Evolutionary conservation across 2,797 vertebrate species (phyloP).

Genomic region (Caiman crocodilus): DNA sequence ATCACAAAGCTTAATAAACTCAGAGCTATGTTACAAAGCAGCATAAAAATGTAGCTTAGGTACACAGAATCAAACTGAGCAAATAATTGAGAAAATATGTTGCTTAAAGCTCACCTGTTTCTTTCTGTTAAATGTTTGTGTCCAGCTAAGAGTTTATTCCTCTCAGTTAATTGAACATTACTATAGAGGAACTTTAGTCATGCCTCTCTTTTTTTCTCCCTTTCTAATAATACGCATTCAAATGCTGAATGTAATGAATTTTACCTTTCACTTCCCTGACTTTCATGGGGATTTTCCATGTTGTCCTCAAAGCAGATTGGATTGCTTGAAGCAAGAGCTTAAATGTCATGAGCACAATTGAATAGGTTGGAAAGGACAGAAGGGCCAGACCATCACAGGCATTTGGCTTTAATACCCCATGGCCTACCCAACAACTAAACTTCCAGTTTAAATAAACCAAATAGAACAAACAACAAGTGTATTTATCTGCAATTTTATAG

Average conservation of each 20-base stretch:
- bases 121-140: not conserved
- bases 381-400: not conserved
- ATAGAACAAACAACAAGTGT: not conserved
- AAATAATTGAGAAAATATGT: not conserved
- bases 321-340: not conserved
- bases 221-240: not conserved
- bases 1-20: constrained; percentile 15
- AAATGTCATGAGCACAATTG: not conserved
- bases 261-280: not conserved
- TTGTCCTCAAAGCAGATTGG: not conserved
- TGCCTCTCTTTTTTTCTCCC: not conserved
- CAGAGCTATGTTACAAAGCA: not conserved
- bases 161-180: no score
- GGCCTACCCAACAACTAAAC: not conserved
- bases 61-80: not conserved
- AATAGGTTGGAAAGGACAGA: not conserved
- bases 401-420: not conserved
- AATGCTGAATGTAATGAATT: not conserved
- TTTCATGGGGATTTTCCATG: not conserved
- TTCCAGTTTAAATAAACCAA: rapidly evolving
- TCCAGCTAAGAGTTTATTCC: not conserved
- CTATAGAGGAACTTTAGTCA: no score
- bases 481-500: not conserved
- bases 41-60: not conserved
- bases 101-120: not conserved